Base-by-base conservation (phyloP, 1,140 invertebrate genomes). In the Elymnias hypermnestra region DNA sequence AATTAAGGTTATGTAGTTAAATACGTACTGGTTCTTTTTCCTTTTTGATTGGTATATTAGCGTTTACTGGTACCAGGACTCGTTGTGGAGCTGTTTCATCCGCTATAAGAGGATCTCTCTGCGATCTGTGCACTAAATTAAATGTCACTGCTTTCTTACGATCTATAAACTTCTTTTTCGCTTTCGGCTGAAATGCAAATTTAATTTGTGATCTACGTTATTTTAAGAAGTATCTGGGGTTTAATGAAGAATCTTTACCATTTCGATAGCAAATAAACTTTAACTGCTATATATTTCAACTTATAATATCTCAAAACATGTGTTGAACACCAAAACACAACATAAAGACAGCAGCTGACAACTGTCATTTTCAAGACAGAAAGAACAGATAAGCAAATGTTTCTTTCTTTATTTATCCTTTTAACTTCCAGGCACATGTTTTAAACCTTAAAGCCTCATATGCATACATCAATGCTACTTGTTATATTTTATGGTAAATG, bases 91-190 rank as follows among this genome's bases (percentile, higher is more conserved):
- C 95, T 43, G 84, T 93, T 77, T 97, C 94, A 87, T 98, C 95
- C 2, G 92, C 94, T 9, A 92, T 88, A 8, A 98, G 75, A 1
- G 97, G 97, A 92, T 98, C 97, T 68, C 92, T 91, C 81, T 98
- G 96, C 67, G 95, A 97, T 71, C 96, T 89, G 72, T 97, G 94
- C 5, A 98, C 95, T 42, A 99, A 82, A 73, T 95, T 92, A 76
- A 98, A 99, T 1, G 95, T 97, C 4, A 97, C 91, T 0, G 95
- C 91, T 73, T 94, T 94, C 67, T 97, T 97, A 62, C 95, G 95
- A 68, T 98, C 94, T 67, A 98, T 97, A 72, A 97, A 98, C 64
- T 93, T 94, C 72, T 93, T 95, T 62, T 92, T 94, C 21, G 89
- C 81, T 72, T 92, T 93, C 0, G 90, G 91, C 92, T 93, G 66